Base-by-base conservation (phyloP, 1,140 invertebrate genomes). In the Euglossa dilemma region DNA sequence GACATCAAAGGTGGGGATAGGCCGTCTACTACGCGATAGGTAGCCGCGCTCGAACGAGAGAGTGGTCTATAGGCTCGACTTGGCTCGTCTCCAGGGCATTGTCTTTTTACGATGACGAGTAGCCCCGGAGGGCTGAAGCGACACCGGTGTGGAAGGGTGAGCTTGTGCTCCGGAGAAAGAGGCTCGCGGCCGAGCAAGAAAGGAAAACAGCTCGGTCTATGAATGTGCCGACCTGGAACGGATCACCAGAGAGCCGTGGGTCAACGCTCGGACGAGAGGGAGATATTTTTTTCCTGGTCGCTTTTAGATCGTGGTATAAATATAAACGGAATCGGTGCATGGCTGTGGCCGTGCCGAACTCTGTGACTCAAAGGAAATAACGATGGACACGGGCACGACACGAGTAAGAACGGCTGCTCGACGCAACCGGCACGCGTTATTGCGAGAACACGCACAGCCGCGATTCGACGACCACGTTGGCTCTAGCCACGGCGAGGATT, bases 61-160 rank as follows among this genome's bases (percentile, higher is more conserved):
- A 45, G 43, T 23, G 71, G 70, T 56, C 52, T 69, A 71, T 57
- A 54, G 71, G 56, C 59, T 28, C 54, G 43, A 47, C 71, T 89
- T 89, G 87, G 87, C 86, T 54, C 70, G 64, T 88, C 87, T 87
- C 87, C 87, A 88, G 84, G 72, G 79, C 81, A 89, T 89, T 89
- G 87, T 89, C 81, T 88, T 83, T 75, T 79, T 77, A 76, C 87
- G 83, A 82, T 79, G 70, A 78, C 74, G 67, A 70, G 73, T 50
- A 61, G 9, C 36, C 50, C 23, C 63, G 43, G 36, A 76, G 72
- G 61, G 52, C 72, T 76, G 52, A 57, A 12, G 54, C 70, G 63
- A 72, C 43, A 67, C 28, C 85, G 56, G 64, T 20, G 72, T 20
- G 72, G 36, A 67, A 66, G 85, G 72, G 72, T 56, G 59, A 50